Evolutionary conservation across 2,113 vertebrate species (phyloP).

Genomic region (Spheniscus mendiculus): DNA sequence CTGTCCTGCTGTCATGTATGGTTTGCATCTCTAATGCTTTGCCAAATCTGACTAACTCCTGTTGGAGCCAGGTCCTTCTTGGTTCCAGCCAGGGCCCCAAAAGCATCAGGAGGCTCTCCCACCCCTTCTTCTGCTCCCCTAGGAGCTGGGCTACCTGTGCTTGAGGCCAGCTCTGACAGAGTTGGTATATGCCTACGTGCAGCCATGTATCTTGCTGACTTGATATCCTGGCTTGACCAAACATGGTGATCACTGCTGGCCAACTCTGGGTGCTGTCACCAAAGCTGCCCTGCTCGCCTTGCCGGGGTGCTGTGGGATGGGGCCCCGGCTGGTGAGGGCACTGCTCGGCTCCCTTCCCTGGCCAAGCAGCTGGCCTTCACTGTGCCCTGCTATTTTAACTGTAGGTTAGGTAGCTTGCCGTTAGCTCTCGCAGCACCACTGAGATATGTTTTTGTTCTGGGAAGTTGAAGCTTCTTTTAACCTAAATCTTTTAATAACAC

Average conservation of each 20-base stretch:
- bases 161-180: not conserved
- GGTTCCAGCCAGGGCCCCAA: not conserved
- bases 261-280: not conserved
- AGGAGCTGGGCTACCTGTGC: not conserved
- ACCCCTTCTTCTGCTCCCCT: not conserved
- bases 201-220: not conserved
- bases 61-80: not conserved
- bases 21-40: not conserved
- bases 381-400: not conserved
- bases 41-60: not conserved
- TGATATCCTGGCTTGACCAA: not conserved
- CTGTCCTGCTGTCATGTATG: not conserved
- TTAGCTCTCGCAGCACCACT: not conserved
- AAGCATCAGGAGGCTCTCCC: not conserved
- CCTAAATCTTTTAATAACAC: not conserved
- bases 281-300: not conserved
- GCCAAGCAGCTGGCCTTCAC: not conserved
- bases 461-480: not conserved
- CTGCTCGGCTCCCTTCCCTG: not conserved
- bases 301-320: rapidly evolving
- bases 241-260: not conserved
- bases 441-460: not conserved
- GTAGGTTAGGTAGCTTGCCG: not conserved
- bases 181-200: not conserved
- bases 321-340: no score